These are phyloP conservation scores for Ophion costatus DNA, from an alignment of 2,888 invertebrate species.

Conservation along the genomic window DNA sequence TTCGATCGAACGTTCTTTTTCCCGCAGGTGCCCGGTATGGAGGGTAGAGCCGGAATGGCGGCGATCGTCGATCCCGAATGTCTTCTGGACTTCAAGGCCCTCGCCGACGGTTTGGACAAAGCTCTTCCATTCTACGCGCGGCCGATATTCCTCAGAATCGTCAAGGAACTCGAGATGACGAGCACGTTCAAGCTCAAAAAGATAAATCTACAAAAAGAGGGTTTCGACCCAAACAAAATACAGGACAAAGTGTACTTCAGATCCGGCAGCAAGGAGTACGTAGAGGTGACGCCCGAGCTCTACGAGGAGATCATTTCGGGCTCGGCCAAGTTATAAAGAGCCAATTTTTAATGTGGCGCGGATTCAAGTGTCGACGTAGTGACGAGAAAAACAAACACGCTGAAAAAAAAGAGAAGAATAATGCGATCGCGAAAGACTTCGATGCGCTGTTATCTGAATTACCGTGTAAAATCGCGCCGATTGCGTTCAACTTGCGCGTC, in stretches of 20 bases:
- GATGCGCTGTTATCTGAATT: slow-evolving; percentile 43
- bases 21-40: slow-evolving; percentile 83
- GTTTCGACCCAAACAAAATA: slow-evolving; percentile 85
- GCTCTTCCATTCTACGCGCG: slow-evolving; percentile 87
- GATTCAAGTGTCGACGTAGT: slow-evolving; percentile 46
- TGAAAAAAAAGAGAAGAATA: slow-evolving; percentile 18
- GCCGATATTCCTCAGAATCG: slow-evolving; percentile 87
- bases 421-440: slow-evolving; percentile 38
- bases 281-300: slow-evolving; percentile 86
- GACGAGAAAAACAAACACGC: slow-evolving; percentile 5
- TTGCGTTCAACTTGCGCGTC: slow-evolving; percentile 58
- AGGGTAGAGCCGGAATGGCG: slow-evolving; percentile 89
- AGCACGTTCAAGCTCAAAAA: slow-evolving; percentile 89
- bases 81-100: slow-evolving; percentile 82
- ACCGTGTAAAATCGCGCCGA: slow-evolving; percentile 55
- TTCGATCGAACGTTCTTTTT: background rate
- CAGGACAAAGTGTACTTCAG: slow-evolving; percentile 85
- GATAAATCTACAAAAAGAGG: slow-evolving; percentile 86
- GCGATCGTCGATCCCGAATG: slow-evolving; percentile 86
- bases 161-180: slow-evolving; percentile 86
- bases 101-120: slow-evolving; percentile 83
- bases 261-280: slow-evolving; percentile 85
- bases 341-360: slow-evolving; percentile 18
- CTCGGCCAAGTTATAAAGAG: slow-evolving; percentile 79
- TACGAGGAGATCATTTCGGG: slow-evolving; percentile 85